Evolutionary conservation across 2,888 invertebrate species (phyloP).

Genomic region (Aphodius sticticus): DNA sequence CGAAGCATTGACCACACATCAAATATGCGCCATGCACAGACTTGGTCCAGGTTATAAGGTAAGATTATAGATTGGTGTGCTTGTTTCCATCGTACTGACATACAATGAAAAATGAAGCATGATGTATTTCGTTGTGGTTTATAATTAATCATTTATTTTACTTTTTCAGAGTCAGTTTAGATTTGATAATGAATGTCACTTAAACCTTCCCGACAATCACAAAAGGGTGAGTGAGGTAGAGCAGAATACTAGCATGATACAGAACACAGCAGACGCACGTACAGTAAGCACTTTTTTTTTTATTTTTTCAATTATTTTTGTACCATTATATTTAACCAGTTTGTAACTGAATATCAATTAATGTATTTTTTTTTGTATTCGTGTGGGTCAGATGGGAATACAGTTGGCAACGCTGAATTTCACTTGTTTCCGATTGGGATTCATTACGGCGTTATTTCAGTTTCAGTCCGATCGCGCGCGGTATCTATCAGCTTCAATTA

Average conservation of each 20-base stretch:
- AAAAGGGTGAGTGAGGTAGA: constrained; percentile 88
- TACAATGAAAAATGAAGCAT: constrained; percentile 23
- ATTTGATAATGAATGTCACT: constrained; percentile 99
- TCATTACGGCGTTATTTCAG: constrained; percentile 42
- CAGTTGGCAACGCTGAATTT: not conserved
- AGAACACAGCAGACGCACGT: constrained; percentile 59
- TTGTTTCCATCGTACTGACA: not conserved
- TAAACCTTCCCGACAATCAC: constrained; percentile 97
- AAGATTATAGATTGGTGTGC: constrained; percentile 47
- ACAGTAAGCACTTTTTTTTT: constrained; percentile 66
- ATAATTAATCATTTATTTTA: constrained; percentile 26
- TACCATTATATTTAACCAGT: constrained; percentile 49
- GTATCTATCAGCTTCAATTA: not conserved
- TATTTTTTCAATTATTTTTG: constrained; percentile 20
- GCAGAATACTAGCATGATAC: constrained; percentile 54
- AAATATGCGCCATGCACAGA: constrained; percentile 98
- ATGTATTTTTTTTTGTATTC: not conserved
- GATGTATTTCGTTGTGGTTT: constrained; percentile 20
- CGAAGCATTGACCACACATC: constrained; percentile 96
- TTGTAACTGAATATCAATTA: constrained; percentile 10
- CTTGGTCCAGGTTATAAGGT: constrained; percentile 99
- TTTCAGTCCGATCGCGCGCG: constrained; percentile 30
- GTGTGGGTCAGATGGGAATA: not conserved
- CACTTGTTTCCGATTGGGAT: not conserved
- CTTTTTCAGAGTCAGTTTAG: constrained; percentile 93